Evolutionary conservation across 2,888 invertebrate species (phyloP).

Genomic region (Agonopterix subpropinquella): DNA sequence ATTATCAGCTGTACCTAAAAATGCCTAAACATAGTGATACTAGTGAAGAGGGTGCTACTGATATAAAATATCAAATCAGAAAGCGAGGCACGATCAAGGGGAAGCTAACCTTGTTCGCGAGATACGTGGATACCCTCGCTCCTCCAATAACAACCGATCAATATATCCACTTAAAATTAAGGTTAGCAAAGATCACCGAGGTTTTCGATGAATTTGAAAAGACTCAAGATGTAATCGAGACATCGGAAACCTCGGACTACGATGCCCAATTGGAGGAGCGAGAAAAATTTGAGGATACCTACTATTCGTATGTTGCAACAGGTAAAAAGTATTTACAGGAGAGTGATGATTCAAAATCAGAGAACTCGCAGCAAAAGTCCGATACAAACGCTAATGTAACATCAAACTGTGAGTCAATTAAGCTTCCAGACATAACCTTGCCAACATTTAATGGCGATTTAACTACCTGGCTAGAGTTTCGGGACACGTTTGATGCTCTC

Average conservation of each 20-base stretch:
- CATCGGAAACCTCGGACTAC: neutral
- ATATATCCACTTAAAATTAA: neutral
- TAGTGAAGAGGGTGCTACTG: neutral
- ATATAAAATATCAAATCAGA: neutral
- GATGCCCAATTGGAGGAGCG: neutral
- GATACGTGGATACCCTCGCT: neutral
- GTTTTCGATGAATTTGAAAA: neutral
- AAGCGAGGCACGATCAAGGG: neutral
- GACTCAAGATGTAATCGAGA: neutral
- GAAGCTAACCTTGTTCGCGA: neutral
- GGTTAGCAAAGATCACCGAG: neutral
- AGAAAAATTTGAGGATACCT: neutral
- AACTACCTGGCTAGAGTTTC: conserved; percentile 5
- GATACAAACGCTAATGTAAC: neutral
- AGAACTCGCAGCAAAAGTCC: neutral
- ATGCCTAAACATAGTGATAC: neutral
- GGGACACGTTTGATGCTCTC: conserved; percentile 3
- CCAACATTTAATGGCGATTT: neutral
- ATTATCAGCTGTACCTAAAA: neutral
- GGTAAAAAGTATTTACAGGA: neutral
- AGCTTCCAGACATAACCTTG: neutral
- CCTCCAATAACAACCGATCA: neutral
- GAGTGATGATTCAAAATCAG: neutral
- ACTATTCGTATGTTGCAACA: neutral
- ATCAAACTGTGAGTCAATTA: neutral